phyloP scores from a whole-genome alignment of 2,797 vertebrate genomes.

The Sebastes jordani region DNA sequence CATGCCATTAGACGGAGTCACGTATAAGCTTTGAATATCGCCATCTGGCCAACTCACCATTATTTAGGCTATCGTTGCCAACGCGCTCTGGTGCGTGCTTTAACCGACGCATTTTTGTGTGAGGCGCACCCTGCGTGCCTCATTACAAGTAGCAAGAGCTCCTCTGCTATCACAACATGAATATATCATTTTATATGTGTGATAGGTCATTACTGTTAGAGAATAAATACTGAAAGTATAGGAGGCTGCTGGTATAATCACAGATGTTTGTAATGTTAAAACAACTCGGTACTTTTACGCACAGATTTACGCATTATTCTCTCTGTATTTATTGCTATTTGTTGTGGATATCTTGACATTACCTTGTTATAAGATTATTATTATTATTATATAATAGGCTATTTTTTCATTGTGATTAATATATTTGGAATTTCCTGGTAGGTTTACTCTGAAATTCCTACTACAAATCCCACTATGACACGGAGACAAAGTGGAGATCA shows the following conservation, averaged over 20 bases:
- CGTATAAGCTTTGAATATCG: conserved; percentile 71
- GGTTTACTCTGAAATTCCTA: conserved; percentile 8
- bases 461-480: neutral
- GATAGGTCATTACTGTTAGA: neutral
- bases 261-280: neutral
- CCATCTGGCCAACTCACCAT: conserved; percentile 77
- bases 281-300: conserved; percentile 29
- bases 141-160: conserved; percentile 26
- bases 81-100: conserved; percentile 60
- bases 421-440: neutral
- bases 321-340: neutral
- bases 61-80: conserved; percentile 73
- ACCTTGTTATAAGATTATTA: too few relatives aligned
- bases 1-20: conserved; percentile 76
- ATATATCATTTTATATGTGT: neutral
- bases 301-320: neutral
- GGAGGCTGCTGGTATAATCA: neutral
- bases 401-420: neutral
- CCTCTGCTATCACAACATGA: conserved; percentile 13
- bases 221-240: neutral
- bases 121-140: conserved; percentile 51
- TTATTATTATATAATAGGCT: neutral
- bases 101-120: conserved; percentile 31
- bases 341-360: neutral
- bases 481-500: conserved; percentile 40